Base-by-base conservation (phyloP, 2,113 vertebrate species). In the Podilymbus podiceps region DNA sequence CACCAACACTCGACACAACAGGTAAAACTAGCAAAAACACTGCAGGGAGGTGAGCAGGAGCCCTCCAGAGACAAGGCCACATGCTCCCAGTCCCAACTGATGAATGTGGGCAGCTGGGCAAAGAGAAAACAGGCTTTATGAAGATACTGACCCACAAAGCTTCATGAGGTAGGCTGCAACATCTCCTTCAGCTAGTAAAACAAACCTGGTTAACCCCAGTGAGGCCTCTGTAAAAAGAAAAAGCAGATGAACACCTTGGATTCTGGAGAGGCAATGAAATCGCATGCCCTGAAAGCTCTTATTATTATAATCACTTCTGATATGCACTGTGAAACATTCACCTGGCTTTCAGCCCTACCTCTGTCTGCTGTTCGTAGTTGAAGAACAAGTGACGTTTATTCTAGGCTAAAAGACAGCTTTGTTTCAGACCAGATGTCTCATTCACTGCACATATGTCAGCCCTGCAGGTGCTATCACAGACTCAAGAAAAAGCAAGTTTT, bases 371-470 rank as follows among this genome's bases (percentile, higher is more conserved):
- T 58, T 96, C 81, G 79, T 76, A 33, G 53, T 50, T 90, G 63
- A 93, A 82, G 68, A 94, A 95, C 78, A 93, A 96, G 63, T 75
- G 91, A 71, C 0, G 0, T 84, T 96, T 91, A 94, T 88, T 91
- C 50, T 87, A 72, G 38, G 50, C 38, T 94, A 89, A 95, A 96
- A 96, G 93, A 74, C 72, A 95, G 72, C 67, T 97, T 97, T 95
- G 92, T 96, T 95, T 64, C 77, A 85, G 69, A 93, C 50, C 69
- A 95, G 92, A 90, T 93, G 90, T 92, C 89, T 96, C 87, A 77
- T 85, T 86, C 71, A n/a, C 44, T 72, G 35, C 63, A 64, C 89
- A 93, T 78, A 79, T 88, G 91, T 96, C 88, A 96, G 47, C 72
- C 89, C 80, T 88, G 64, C 95, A 96, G 90, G 93, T 95, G 81